Percentiles rank a stretch among this genome's conserved stretches.
phyloP scores from a whole-genome alignment of 2,113 vertebrate species.

The Dipodomys ordii region DNA sequence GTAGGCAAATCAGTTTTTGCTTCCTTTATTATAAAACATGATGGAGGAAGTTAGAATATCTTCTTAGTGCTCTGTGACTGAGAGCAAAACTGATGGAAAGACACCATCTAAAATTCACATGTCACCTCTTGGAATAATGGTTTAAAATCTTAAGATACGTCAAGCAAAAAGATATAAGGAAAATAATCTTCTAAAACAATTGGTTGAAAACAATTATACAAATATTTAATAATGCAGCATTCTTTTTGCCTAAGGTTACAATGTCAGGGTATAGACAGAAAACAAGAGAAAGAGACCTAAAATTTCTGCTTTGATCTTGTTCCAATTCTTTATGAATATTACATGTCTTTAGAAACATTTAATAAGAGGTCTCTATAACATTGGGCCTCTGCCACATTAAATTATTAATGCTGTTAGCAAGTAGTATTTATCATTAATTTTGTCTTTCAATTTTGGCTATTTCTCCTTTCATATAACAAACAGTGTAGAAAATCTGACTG shows the following conservation, averaged over 20 bases:
- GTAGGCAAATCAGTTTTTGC: background rate
- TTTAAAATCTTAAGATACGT: background rate
- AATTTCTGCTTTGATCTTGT: constrained; percentile 46
- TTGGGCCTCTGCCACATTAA: constrained; percentile 28
- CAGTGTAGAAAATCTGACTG: constrained; percentile 14
- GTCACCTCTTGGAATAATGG: background rate
- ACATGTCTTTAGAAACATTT: background rate
- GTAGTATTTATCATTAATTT: constrained; percentile 48
- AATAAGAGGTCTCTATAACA: background rate
- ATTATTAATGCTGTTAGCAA: constrained; percentile 21
- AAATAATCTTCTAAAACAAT: background rate
- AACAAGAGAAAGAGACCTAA: constrained; percentile 25
- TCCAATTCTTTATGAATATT: constrained; percentile 20
- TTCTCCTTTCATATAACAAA: constrained; percentile 47
- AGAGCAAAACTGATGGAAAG: background rate
- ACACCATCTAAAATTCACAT: constrained; percentile 8
- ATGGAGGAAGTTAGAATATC: constrained; percentile 1
- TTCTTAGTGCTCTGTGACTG: background rate
- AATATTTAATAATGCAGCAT: background rate
- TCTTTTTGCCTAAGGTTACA: constrained; percentile 20
- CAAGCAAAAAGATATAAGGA: background rate
- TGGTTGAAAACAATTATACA: constrained; percentile 25
- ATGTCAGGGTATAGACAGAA: background rate
- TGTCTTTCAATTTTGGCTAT: constrained; percentile 29
- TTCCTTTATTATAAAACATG: background rate